Conservation (phyloP, 2,113 vertebrate genomes). For the Microtus pennsylvanicus region DNA sequence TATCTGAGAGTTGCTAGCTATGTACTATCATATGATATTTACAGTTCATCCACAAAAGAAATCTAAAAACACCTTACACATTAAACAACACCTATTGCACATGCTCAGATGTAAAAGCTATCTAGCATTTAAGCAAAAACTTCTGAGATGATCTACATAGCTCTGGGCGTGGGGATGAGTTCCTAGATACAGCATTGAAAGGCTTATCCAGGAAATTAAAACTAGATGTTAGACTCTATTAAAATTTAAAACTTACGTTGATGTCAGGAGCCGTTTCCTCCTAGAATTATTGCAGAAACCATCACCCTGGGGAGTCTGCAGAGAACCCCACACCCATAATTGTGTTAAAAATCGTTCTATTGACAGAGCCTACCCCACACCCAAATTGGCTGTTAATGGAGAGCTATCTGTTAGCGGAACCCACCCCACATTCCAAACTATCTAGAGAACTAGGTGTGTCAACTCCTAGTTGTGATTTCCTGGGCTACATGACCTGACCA, state of each 20-base stretch:
- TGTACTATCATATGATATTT: background rate
- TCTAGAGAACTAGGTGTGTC: too few relatives aligned
- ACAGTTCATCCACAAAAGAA: background rate
- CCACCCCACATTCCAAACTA: too few relatives aligned
- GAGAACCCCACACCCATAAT: too few relatives aligned
- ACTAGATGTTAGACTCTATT: background rate
- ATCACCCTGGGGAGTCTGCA: too few relatives aligned
- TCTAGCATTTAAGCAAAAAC: background rate
- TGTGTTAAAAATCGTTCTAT: too few relatives aligned
- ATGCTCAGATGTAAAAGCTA: background rate
- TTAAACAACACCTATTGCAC: background rate
- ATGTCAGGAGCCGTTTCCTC: too few relatives aligned
- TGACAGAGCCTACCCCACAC: too few relatives aligned
- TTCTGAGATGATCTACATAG: background rate
- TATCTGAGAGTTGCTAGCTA: background rate
- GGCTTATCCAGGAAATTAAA: background rate
- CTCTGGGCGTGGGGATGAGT: background rate
- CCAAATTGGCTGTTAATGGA: too few relatives aligned
- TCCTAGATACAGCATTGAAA: background rate
- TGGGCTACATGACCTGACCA: too few relatives aligned
- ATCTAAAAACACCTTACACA: background rate
- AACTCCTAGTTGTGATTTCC: too few relatives aligned
- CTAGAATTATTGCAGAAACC: too few relatives aligned
- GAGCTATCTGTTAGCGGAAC: too few relatives aligned
- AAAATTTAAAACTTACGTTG: slow-evolving; percentile 7